These are phyloP conservation scores for Gortyna flavago DNA, from an alignment of 2,888 invertebrate genomes.

Conservation along the genomic window DNA sequence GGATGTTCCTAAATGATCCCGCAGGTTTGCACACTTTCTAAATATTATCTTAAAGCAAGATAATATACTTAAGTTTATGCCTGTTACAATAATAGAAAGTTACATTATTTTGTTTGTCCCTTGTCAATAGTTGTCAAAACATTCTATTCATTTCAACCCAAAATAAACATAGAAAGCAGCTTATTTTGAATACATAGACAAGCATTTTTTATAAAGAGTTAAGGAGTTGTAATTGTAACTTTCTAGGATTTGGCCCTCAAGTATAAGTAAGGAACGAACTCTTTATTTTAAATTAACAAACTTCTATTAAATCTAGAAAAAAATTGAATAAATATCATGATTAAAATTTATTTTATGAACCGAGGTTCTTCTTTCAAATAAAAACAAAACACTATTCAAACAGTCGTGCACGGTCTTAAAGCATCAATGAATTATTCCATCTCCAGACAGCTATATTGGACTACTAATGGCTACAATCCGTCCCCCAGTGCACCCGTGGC, in stretches of 20 bases:
- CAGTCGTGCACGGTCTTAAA: slow-evolving; percentile 16
- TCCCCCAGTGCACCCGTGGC: slow-evolving; percentile 67
- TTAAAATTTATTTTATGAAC: background rate
- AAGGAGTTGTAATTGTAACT: background rate
- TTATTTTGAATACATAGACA: slow-evolving; percentile 21
- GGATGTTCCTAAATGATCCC: no score
- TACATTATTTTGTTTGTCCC: slow-evolving; percentile 7
- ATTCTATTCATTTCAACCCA: slow-evolving; percentile 3
- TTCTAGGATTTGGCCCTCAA: background rate
- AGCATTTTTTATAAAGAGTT: background rate
- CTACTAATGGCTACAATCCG: slow-evolving; percentile 50
- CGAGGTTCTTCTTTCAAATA: background rate
- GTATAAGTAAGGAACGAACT: background rate
- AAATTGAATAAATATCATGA: background rate
- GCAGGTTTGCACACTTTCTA: background rate
- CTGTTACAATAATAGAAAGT: slow-evolving; percentile 1
- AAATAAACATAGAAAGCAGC: slow-evolving; percentile 9
- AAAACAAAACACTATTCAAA: slow-evolving; percentile 10
- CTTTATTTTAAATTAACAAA: background rate
- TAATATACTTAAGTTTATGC: no score
- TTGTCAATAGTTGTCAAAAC: slow-evolving; percentile 47
- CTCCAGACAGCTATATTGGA: slow-evolving; percentile 42
- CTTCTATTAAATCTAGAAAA: background rate
- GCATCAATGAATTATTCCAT: slow-evolving; percentile 53
- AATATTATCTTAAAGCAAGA: background rate